These are phyloP conservation scores for Orcinus orca DNA, from an alignment of 2,113 vertebrate genomes.

Conservation along the genomic window DNA sequence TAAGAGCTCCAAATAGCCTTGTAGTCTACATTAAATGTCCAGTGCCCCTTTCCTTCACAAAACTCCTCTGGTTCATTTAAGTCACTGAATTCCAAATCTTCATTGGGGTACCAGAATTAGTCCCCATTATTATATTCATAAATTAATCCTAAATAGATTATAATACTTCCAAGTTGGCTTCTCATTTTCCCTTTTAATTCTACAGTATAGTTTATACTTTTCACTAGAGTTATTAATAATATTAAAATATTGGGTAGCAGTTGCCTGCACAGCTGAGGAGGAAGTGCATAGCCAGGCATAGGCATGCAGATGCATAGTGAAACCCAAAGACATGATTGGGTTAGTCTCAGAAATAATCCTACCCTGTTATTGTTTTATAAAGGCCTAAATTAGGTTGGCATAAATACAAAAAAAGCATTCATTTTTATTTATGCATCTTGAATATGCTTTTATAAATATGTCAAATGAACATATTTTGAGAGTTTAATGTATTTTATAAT, in stretches of 20 bases:
- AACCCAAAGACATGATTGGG: not conserved
- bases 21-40: not conserved
- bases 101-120: not conserved
- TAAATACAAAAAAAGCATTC: not conserved
- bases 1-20: not conserved
- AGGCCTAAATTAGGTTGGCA: slow-evolving; percentile 44
- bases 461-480: slow-evolving; percentile 54
- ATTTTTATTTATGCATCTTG: slow-evolving; percentile 58
- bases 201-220: not conserved
- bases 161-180: not conserved
- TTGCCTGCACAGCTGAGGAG: not conserved
- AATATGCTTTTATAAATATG: slow-evolving; percentile 51
- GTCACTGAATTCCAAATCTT: not conserved
- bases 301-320: not conserved
- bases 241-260: not conserved
- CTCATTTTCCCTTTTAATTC: not conserved
- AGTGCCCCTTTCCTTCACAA: not conserved
- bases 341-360: not conserved
- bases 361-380: slow-evolving; percentile 30
- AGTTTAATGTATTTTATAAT: slow-evolving; percentile 62
- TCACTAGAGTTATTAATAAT: not conserved
- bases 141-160: not conserved
- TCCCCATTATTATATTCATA: not conserved
- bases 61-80: not conserved
- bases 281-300: not conserved